Evolutionary conservation across 2,113 vertebrate species (phyloP).

Genomic region (Erythrocebus patas): DNA sequence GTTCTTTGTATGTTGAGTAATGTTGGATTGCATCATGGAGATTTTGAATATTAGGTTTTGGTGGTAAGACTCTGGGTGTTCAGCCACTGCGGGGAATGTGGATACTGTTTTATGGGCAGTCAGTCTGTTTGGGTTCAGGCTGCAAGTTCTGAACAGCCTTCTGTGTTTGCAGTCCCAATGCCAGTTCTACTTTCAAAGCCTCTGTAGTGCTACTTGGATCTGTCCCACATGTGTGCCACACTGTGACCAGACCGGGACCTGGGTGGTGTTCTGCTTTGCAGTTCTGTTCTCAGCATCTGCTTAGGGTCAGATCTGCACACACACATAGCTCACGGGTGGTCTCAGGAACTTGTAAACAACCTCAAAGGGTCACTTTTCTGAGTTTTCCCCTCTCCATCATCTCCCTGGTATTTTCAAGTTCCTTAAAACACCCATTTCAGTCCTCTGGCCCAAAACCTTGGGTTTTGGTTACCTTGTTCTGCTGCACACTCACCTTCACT

Average conservation of each 20-base stretch:
- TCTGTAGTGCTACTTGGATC: background rate
- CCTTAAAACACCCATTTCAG: background rate
- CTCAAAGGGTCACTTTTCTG: background rate
- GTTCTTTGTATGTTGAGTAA: background rate
- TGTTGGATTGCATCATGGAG: background rate
- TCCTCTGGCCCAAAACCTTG: background rate
- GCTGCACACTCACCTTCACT: background rate
- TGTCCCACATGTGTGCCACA: background rate
- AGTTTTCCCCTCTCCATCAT: background rate
- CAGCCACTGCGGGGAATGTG: fast-evolving
- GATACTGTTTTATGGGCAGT: background rate
- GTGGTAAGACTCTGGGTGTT: background rate
- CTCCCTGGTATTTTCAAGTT: background rate
- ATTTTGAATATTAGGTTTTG: background rate
- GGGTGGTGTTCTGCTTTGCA: background rate
- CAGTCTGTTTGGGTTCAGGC: background rate
- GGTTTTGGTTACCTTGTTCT: background rate
- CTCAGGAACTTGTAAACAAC: slow-evolving; percentile 2
- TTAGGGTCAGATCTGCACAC: background rate
- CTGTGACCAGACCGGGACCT: background rate
- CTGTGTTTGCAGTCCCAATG: background rate
- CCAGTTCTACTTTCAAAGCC: background rate
- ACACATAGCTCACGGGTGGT: background rate
- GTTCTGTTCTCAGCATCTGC: background rate
- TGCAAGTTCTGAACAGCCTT: background rate